Evolutionary conservation across 2,113 vertebrate genomes (phyloP).

Genomic region (Pituophis catenifer): DNA sequence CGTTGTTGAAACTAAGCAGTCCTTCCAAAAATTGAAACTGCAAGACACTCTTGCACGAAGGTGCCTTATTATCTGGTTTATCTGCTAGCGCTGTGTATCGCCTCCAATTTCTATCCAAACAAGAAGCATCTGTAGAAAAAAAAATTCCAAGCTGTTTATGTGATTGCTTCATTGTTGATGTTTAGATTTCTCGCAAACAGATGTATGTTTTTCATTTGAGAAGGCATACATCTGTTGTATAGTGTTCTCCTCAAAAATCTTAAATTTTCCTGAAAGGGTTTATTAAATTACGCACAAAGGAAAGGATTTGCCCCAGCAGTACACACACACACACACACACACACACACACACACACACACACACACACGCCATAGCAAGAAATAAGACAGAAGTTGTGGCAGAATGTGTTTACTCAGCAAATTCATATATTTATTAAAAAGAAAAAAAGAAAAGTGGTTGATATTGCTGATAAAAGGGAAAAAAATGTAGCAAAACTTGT

Average conservation of each 20-base stretch:
- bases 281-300: slow-evolving; percentile 53
- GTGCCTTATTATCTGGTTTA: slow-evolving; percentile 44
- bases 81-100: slow-evolving; percentile 36
- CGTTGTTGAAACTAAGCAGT: neutral
- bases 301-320: slow-evolving; percentile 42
- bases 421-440: slow-evolving; percentile 22
- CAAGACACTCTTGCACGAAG: slow-evolving; percentile 44
- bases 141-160: slow-evolving; percentile 38
- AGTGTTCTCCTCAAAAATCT: slow-evolving; percentile 64
- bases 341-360: no score
- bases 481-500: slow-evolving; percentile 31
- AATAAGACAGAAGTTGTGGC: slow-evolving; percentile 26
- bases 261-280: slow-evolving; percentile 55
- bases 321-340: neutral
- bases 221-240: slow-evolving; percentile 68
- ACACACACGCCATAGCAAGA: neutral
- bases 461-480: slow-evolving; percentile 50
- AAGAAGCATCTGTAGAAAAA: slow-evolving; percentile 54
- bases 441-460: slow-evolving; percentile 58
- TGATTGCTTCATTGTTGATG: slow-evolving; percentile 61
- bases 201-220: slow-evolving; percentile 64
- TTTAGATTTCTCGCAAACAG: slow-evolving; percentile 73
- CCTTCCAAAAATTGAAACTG: neutral
- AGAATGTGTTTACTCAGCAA: slow-evolving; percentile 55
- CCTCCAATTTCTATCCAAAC: slow-evolving; percentile 52